Evolutionary conservation across 2,888 invertebrate genomes (phyloP).

Genomic region (Eremobia ochroleuca): DNA sequence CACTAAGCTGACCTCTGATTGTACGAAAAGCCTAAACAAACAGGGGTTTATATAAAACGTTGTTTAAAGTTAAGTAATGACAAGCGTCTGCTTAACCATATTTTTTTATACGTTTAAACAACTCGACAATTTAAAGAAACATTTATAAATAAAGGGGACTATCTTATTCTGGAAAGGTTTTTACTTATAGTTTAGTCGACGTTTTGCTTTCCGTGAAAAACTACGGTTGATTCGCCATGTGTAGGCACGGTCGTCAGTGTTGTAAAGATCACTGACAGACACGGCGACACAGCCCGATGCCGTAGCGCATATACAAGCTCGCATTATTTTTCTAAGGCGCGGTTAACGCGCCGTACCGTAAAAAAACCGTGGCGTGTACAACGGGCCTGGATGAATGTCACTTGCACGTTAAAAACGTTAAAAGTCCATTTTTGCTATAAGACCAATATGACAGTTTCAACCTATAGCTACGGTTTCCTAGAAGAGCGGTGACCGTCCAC

Average conservation of each 20-base stretch:
- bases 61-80: too few relatives aligned
- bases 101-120: not conserved
- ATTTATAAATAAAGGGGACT: not conserved
- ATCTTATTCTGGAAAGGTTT: not conserved
- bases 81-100: not conserved
- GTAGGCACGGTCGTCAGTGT: not conserved
- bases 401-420: not conserved
- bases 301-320: too few relatives aligned
- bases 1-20: too few relatives aligned
- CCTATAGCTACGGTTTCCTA: too few relatives aligned
- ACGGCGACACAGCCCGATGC: too few relatives aligned
- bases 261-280: too few relatives aligned
- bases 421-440: not conserved
- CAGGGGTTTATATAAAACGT: too few relatives aligned
- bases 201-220: not conserved
- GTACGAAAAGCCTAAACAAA: too few relatives aligned
- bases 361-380: too few relatives aligned
- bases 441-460: not conserved
- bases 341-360: too few relatives aligned
- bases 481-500: too few relatives aligned
- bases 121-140: not conserved
- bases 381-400: not conserved
- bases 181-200: not conserved
- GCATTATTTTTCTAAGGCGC: too few relatives aligned
- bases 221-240: not conserved